Evolutionary conservation across 2,113 vertebrate genomes (phyloP).

Genomic region (Planiliza haematocheilus): DNA sequence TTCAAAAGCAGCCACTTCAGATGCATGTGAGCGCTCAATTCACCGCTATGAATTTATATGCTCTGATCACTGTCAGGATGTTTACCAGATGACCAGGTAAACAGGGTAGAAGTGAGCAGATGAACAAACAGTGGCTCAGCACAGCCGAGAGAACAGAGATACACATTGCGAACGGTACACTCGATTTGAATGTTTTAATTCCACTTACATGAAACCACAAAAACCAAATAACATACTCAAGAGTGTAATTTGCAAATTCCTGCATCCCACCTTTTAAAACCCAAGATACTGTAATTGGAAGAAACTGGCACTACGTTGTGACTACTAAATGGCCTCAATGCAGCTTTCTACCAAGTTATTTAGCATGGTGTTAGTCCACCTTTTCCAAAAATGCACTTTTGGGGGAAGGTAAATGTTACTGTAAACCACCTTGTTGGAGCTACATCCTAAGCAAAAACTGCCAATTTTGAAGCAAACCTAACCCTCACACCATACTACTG

Average conservation of each 20-base stretch:
- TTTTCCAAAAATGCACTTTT: slow-evolving; percentile 48
- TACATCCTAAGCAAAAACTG: slow-evolving; percentile 77
- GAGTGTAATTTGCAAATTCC: slow-evolving; percentile 65
- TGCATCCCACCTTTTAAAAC: slow-evolving; percentile 65
- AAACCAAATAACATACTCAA: slow-evolving; percentile 79
- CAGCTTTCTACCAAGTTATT: slow-evolving; percentile 56
- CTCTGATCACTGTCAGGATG: too few relatives aligned
- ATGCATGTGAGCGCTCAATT: too few relatives aligned
- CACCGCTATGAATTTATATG: too few relatives aligned
- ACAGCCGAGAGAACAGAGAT: slow-evolving; percentile 10
- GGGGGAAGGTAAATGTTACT: slow-evolving; percentile 58
- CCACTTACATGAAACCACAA: slow-evolving; percentile 85
- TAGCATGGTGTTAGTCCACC: slow-evolving; percentile 42
- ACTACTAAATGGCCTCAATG: slow-evolving; percentile 56
- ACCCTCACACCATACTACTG: slow-evolving; percentile 76
- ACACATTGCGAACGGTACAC: slow-evolving; percentile 6
- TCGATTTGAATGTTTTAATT: slow-evolving; percentile 80
- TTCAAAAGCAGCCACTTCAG: too few relatives aligned
- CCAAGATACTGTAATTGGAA: slow-evolving; percentile 56
- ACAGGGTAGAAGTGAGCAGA: not conserved
- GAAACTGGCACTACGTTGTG: slow-evolving; percentile 66
- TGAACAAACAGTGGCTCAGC: not conserved
- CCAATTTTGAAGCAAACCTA: slow-evolving; percentile 73
- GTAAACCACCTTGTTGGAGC: slow-evolving; percentile 61
- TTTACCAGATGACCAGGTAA: too few relatives aligned